Base-by-base conservation (phyloP, 2,888 invertebrate species). In the Dione juno region DNA sequence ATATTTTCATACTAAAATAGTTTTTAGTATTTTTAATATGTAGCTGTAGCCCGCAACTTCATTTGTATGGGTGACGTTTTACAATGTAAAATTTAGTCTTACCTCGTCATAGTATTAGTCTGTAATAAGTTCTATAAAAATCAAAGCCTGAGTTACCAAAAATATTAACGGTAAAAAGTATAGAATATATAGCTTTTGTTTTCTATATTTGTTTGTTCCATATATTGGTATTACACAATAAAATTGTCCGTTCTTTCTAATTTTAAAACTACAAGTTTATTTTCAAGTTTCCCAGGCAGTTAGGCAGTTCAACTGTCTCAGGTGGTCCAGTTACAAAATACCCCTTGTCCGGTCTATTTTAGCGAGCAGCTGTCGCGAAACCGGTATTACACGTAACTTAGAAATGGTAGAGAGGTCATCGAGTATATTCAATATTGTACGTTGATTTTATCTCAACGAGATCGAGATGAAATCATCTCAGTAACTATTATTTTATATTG, bases 261-360 rank as follows among this genome's bases (percentile, higher is more conserved):
- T 54, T 68, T 54, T 63, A 68, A 53, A 35, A 43, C 13, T 35
- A n/a, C 48, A 54, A 35, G 54, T 68, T 63, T 68, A 68, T 63
- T 54, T 54, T 28, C 28, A 73, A 75, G 61, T 67, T 67, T 69
- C 73, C 71, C 67, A 64, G 70, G 66, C 73, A 68, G 76, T 76
- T 76, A 74, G 75, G 75, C 78, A 77, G 64, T 19, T 66, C 43
- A 50, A 72, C 79, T 80, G 83, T 82, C 87, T 87, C 88, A 88
- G 88, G 88, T 90, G 89, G 83, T 84, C 79, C 80, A 76, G 78
- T 88, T 88, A 84, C 89, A 84, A 88, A 89, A 88, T 84, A 73
- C 67, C 83, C 81, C 80, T 80, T 85, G 86, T 74, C 71, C 74
- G 71, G 73, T 76, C 45, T 72, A 67, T 70, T 73, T 70, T 57